A percentile compares a stretch with the other conserved stretches of the same genome.
Evolutionary conservation across 2,113 vertebrate species (phyloP).

Genomic region (Prinia subflava): DNA sequence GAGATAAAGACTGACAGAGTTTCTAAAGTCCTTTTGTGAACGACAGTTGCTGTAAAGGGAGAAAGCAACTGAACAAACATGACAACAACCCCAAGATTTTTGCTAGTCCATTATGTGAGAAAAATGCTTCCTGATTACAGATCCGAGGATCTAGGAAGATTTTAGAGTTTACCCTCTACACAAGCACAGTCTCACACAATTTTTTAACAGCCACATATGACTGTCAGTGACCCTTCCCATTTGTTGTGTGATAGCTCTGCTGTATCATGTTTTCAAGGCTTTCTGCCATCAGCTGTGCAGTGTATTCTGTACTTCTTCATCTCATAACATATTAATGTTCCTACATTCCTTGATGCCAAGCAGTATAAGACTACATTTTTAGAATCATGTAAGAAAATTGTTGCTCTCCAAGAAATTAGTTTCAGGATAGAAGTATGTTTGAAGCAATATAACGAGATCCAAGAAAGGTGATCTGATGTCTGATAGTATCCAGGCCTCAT

Average conservation of each 20-base stretch:
- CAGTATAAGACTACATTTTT: not conserved
- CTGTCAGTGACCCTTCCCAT: not conserved
- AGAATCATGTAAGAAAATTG: not conserved
- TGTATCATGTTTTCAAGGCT: not conserved
- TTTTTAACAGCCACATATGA: not conserved
- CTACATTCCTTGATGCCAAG: not conserved
- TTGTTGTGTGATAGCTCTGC: not conserved
- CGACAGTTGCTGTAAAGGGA: not conserved
- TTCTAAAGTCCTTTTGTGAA: not conserved
- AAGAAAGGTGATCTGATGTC: not conserved
- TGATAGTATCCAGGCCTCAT: not conserved
- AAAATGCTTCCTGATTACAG: not conserved
- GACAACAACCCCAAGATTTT: not conserved
- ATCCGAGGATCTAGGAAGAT: not conserved
- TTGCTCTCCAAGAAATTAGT: not conserved
- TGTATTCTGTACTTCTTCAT: not conserved
- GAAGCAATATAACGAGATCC: not conserved
- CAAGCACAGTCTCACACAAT: not conserved
- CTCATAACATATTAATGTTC: not conserved
- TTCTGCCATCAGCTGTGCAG: not conserved
- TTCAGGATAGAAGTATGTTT: not conserved
- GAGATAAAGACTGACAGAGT: not conserved
- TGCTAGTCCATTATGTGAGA: not conserved
- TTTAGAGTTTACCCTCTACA: not conserved
- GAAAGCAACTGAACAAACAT: not conserved